Evolutionary conservation across 2,888 invertebrate genomes (phyloP), one percentile per base, ranked within the genome.

Genomic region (Rhogogaster chlorosoma): DNA sequence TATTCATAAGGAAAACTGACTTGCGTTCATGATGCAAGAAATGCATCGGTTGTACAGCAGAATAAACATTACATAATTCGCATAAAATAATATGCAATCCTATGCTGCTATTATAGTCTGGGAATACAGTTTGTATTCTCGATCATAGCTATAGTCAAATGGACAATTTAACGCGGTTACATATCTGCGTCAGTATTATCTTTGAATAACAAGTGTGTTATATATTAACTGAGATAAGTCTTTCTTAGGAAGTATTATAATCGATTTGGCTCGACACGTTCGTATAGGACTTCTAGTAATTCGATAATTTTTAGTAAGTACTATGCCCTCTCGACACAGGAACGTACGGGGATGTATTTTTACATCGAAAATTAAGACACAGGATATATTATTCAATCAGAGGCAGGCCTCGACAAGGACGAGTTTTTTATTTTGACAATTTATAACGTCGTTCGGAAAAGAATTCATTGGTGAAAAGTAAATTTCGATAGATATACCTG

Each of bases 221-320:
- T 75, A 45, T 26, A 45, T 45, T 7, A 75, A 18, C 6, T 15
- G 26, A 29, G 29, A 32, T 77, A 77, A 53, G 53, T 77, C 49
- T 53, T 29, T 32, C 45, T 38, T 26, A 77, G 9, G n/a, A 53
- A 77, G 53, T 77, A n/a, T 53, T 18, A 32, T 77, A 53, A 77
- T 77, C 32, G 18, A 49, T 77, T 75, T 29, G 18, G 2, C 29
- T 18, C 29, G 29, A 29, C 53, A 53, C 45, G 77, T 32, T 77
- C 49, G n/a, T n/a, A 42, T 26, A 77, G 32, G 49, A 49, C n/a
- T 77, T 77, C 49, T 29, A 53, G 77, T 77, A 49, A 77, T 77
- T 29, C 29, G 18, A 49, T 9, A 77, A 77, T 18, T 77, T 32
- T 38, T 9, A 73, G n/a, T 38, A 67, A 67, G 15, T 18, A 32